A percentile compares a stretch with the other conserved stretches of the same genome.
Evolutionary conservation across 2,797 vertebrate genomes (phyloP).

Genomic region (Enteromius trimaculatus): DNA sequence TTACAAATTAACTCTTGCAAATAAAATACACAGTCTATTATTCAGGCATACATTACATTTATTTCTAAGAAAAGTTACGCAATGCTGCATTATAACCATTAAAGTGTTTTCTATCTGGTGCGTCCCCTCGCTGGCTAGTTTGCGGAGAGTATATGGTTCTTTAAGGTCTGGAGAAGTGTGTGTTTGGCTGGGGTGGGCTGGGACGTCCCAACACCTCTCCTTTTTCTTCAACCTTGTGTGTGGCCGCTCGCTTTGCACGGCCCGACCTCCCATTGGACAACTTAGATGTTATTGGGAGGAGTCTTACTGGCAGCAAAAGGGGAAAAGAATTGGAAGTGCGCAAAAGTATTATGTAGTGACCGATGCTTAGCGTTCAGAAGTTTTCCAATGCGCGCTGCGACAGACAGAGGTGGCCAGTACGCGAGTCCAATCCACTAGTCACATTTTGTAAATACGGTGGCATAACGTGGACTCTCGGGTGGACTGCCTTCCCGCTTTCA

Average conservation of each 20-base stretch:
- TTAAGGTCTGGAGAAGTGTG: constrained; percentile 43
- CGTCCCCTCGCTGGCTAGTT: constrained; percentile 7
- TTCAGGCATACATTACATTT: neutral
- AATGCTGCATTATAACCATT: neutral
- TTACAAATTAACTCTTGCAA: neutral
- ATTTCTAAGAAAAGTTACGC: neutral
- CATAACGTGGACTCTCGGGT: constrained; percentile 59
- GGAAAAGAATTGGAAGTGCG: constrained; percentile 86
- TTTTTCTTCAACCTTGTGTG: constrained; percentile 64
- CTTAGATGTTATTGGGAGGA: constrained; percentile 76
- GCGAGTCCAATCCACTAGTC: constrained; percentile 61
- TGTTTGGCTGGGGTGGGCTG: constrained; percentile 69
- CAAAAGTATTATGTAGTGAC: constrained; percentile 93
- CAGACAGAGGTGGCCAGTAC: constrained; percentile 74
- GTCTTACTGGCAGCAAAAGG: constrained; percentile 78
- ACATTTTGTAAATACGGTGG: constrained; percentile 49
- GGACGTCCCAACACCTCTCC: constrained; percentile 75
- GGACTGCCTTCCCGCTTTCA: constrained; percentile 52
- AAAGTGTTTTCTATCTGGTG: neutral
- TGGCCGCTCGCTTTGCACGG: constrained; percentile 64
- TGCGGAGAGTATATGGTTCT: constrained; percentile 1
- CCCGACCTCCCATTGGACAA: constrained; percentile 83
- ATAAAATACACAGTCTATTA: neutral
- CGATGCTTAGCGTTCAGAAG: constrained; percentile 93
- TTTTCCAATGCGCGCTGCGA: constrained; percentile 83